Evolutionary conservation across 2,797 vertebrate genomes (phyloP).

Genomic region (Labroides dimidiatus): DNA sequence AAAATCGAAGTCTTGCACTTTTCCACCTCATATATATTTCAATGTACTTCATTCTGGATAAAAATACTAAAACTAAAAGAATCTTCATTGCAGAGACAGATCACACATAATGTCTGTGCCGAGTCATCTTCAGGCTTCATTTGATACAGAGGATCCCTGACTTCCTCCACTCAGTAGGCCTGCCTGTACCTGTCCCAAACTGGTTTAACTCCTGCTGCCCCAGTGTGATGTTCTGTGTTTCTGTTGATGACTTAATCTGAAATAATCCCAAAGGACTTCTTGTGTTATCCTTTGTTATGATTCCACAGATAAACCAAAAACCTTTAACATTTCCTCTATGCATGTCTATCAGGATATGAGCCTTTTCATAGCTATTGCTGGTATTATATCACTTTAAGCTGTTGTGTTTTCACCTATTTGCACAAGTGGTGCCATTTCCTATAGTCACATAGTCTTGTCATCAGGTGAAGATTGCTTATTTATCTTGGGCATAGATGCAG

Average conservation of each 20-base stretch:
- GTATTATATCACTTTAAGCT: background rate
- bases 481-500: background rate
- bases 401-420: slow-evolving; percentile 1
- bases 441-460: background rate
- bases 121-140: slow-evolving; percentile 30
- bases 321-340: slow-evolving; percentile 6
- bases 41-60: background rate
- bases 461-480: background rate
- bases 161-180: slow-evolving; percentile 44
- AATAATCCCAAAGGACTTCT: background rate
- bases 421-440: background rate
- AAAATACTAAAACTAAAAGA: background rate
- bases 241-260: slow-evolving; percentile 16
- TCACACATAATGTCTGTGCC: background rate
- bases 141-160: slow-evolving; percentile 47
- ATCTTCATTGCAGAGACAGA: background rate
- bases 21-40: background rate
- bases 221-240: slow-evolving; percentile 1
- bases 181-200: slow-evolving; percentile 65
- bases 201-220: slow-evolving; percentile 59
- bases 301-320: background rate
- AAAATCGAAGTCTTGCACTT: slow-evolving; percentile 28
- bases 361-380: background rate
- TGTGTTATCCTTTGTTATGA: slow-evolving; percentile 1
- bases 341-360: slow-evolving; percentile 1